Conservation (phyloP, 1,140 invertebrate genomes). For the Brachystomella parvula region DNA sequence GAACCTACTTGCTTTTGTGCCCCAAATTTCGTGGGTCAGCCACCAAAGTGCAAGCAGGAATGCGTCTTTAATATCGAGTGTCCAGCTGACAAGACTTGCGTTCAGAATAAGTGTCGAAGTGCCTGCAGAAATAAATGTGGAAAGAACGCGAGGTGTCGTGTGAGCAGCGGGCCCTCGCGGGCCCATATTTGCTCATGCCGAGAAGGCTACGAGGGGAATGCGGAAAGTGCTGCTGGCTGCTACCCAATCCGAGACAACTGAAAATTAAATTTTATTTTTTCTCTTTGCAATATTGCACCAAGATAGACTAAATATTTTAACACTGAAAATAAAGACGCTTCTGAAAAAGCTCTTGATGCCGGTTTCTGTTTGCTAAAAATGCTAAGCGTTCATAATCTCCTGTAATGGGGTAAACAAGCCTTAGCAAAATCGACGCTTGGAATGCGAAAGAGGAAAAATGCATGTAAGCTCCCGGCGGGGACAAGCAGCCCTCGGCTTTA, state of each 20-base stretch:
- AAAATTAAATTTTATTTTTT: no score
- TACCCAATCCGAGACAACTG: background rate
- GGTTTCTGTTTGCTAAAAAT: no score
- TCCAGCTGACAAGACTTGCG: conserved; percentile 63
- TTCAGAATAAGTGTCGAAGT: conserved; percentile 66
- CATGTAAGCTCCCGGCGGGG: no score
- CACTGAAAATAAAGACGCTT: no score
- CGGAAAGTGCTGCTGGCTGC: background rate
- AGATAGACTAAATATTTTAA: no score
- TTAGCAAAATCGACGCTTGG: no score
- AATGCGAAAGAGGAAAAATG: no score
- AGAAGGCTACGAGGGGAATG: conserved; percentile 24
- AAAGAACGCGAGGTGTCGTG: conserved; percentile 14
- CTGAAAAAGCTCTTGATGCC: no score
- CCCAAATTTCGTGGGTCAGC: conserved; percentile 52
- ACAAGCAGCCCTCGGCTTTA: no score
- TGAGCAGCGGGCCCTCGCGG: conserved; percentile 8
- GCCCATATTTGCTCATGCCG: conserved; percentile 23
- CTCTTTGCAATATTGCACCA: no score
- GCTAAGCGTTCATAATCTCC: no score
- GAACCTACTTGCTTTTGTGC: conserved; percentile 62
- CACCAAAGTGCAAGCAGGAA: conserved; percentile 67
- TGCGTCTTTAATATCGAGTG: conserved; percentile 72
- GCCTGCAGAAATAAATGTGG: conserved; percentile 49
- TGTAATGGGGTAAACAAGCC: no score